Conservation (phyloP, 37 sponge, comb jelly and placozoan species). For the Aphrocallistes beatrix region DNA sequence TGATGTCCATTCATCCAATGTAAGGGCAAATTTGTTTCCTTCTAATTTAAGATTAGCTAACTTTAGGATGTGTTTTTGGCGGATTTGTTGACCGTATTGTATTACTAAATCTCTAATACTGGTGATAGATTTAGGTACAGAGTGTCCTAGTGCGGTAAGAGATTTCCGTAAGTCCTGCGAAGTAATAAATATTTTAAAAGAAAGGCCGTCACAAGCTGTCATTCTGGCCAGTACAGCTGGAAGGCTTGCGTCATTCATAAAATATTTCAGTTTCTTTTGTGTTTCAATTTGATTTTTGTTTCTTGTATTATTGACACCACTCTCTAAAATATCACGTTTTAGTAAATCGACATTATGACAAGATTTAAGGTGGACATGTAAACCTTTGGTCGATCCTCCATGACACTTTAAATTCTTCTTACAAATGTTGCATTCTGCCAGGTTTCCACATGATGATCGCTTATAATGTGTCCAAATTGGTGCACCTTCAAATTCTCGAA, state of each 20-base stretch:
- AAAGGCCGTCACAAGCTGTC: not conserved
- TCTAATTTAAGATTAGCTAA: not conserved
- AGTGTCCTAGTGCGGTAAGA: not conserved
- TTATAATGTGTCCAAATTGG: constrained; percentile 16
- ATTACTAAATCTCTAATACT: too few relatives aligned
- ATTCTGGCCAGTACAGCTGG: constrained; percentile 1
- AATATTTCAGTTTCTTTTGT: constrained; percentile 3
- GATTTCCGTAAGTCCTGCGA: constrained; percentile 8
- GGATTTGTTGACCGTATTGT: not conserved
- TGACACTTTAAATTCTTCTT: not conserved
- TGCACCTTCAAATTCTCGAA: constrained; percentile 14
- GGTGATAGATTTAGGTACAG: not conserved
- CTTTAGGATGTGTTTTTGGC: not conserved
- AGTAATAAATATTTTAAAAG: not conserved
- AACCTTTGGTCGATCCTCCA: constrained; percentile 16
- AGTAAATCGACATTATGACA: constrained; percentile 2
- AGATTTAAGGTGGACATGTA: constrained; percentile 17
- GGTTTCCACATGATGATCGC: constrained; percentile 12
- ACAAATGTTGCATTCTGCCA: constrained; percentile 11
- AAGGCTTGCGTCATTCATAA: not conserved
- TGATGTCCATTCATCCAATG: not conserved
- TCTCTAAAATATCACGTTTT: not conserved
- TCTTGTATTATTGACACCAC: not conserved
- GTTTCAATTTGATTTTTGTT: not conserved
- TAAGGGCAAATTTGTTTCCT: not conserved